Evolutionary conservation across 2,888 invertebrate species (phyloP), one percentile per base, ranked within the genome.

Genomic region (Tigriopus californicus): DNA sequence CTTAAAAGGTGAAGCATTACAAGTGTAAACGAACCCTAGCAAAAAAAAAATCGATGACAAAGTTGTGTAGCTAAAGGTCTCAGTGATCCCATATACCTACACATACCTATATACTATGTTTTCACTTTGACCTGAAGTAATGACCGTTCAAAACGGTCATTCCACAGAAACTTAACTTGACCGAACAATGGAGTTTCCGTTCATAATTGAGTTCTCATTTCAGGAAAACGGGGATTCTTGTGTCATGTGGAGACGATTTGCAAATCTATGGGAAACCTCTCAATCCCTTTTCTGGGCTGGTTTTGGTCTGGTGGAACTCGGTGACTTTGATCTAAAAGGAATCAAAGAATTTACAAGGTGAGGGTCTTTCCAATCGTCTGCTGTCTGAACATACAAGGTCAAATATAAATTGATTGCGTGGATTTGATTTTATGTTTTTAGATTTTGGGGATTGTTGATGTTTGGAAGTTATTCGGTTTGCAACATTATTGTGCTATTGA

Each of bases 231-330:
- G 40, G n/a, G 58, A 58, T 40, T 48, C 58, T 12, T 58, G 58
- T 25, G 58, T 48, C 15, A 58, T 24, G 18, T 58, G 58, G 58
- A 58, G 58, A 40, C 20, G 58, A 24, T 58, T 58, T 58, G 49
- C 49, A 2, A 58, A 58, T 69, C 78, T 94, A 22, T 94, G 92
- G 70, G 92, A 94, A 73, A 85, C 92, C 1, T 84, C 90, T 0
- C 94, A 94, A 70, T 91, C 91, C 4, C 76, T 94, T 6, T 94
- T 92, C 74, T 94, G 94, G 92, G 90, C 92, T 40, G 87, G 89
- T 65, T 94, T 91, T 69, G 94, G 94, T 25, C 81, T 91, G 75
- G 81, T 94, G 33, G 90, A 88, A n/a, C 74, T 92, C 64, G 82
- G 82, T 63, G 85, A 82, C 71, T 91, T 94, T 68, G 88, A 91